Base-by-base conservation (phyloP, 2,113 vertebrate species). In the Paraplagusia blochii region DNA sequence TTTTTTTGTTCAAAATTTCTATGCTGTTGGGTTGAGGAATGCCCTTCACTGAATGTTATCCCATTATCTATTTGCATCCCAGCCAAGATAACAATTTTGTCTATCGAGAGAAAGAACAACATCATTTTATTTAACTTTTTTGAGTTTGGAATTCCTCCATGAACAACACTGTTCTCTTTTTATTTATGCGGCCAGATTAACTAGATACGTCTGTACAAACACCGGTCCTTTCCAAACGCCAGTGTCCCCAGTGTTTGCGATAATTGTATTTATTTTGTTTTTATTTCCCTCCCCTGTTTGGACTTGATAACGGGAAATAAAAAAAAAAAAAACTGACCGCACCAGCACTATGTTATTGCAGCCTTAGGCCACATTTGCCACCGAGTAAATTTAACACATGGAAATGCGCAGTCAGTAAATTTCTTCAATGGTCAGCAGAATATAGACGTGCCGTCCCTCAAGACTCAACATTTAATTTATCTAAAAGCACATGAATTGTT, bases 351-450 rank as follows among this genome's bases (percentile, higher is more conserved):
- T 83, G 84, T 71, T 68, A 65, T 18, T 52, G 67, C 44, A 56
- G 45, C 72, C 60, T 51, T 46, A 50, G 63, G 47, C 16, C 49
- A 19, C 63, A 63, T 65, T 63, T 52, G 45, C 61, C 66, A 69
- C 58, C 59, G 52, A 74, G 53, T 46, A 65, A n/a, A 79, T 69
- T 65, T 66, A 59, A 71, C 53, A 72, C 51, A 38, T 47, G 45
- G 76, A 88, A 83, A 70, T 78, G 76, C 85, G 67, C 64, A 67
- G 79, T 85, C 82, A 87, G 82, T 85, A 77, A 70, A 18, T 73
- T 76, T 76, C 40, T 18, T 75, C 45, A 53, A 36, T 53, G 69
- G 74, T 85, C 81, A 81, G 85, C 80, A 84, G 51, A 82, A 82
- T 19, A 50, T 74, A 75, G 54, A 61, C 33, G 5, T 1, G 14